Base-by-base conservation (phyloP, 92 coral and sea anemone species). In the Palythoa heliodiscus region DNA sequence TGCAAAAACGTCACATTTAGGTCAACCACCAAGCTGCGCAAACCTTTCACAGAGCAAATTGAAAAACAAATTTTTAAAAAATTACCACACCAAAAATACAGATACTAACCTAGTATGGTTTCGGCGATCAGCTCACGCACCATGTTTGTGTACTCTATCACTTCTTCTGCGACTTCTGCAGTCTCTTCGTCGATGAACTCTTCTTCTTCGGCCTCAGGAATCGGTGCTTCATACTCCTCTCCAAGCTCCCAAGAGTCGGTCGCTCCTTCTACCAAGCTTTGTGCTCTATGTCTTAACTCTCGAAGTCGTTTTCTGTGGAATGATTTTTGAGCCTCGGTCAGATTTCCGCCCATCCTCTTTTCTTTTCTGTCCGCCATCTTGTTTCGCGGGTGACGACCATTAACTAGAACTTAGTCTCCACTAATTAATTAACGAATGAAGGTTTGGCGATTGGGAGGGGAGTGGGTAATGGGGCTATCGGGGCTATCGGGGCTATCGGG, bases 201-300 rank as follows among this genome's bases (percentile, higher is more conserved):
- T 67, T 87, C 98, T 75, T 94, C 93, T 29, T 93, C 98, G 15
- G 87, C 95, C 40, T 93, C 98, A 0, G 98, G 98, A 70, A 96
- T 96, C 68, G 81, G 89, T 3, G 96, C 91, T 77, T 96, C 98
- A 66, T 96, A 96, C 47, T 96, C 96, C 16, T 96, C 97, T 23
- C 83, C 95, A n/a, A 92, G 86, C 78, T 88, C 98, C 90, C 92
- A 88, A 73, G 92, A 92, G 74, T 93, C 98, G 19, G 91, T 86
- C 22, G 94, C 91, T 89, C 98, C 96, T 86, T 92, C 93, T 13
- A 94, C 93, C 14, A 94, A 88, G 70, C 98, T 94, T 71, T 96
- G 98, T n/a, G 93, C 98, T 86, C 98, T 86, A 70, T 94, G 98
- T 60, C 98, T 91, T 8, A 92, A 88, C 64, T 93, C 98, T 78